Base-by-base conservation (phyloP, 2,888 invertebrate species). In the Ormyrus thymus region DNA sequence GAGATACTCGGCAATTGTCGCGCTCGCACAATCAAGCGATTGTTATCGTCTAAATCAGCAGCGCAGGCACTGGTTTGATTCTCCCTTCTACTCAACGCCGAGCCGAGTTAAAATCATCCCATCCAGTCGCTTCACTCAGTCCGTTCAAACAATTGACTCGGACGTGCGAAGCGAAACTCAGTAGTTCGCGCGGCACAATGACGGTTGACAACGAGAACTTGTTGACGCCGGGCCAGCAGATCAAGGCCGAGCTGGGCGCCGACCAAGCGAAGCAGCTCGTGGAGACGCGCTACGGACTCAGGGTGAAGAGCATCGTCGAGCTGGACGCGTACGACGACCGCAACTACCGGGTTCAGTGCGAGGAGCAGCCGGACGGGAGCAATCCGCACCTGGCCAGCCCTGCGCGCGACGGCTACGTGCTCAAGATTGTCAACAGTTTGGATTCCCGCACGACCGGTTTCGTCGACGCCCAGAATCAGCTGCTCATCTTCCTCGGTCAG, bases 381-480 rank as follows among this genome's bases (percentile, higher is more conserved):
- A 95, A 94, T 88, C 92, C 93, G 0, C 86, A 94, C 29, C 92
- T 93, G 79, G 90, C 91, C 0, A 86, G 90, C 5, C 91, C 92
- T 81, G 91, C 91, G 81, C 90, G 92, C 0, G 88, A 93, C 83
- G 95, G 95, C 0, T 96, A 95, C 86, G 94, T 96, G 29, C 90
- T 97, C 78, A 97, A 97, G 92, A 93, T 97, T 68, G 92, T 96
- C 84, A 97, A 97, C 90, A 93, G 95, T 0, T 90, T 95, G 87
- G 97, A 97, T 89, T 95, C 97, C 0, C 91, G 93, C 85, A 94
- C 95, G 65, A 87, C 91, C 0, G 89, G 89, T 1, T 91, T 94
- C 29, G 92, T 96, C 7, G 95, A 95, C 78, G 96, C 94, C 0
- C 96, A 97, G 90, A 95, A 93, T 82, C 92, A 94, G 83, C 90